Base-by-base conservation (phyloP, 2,888 invertebrate genomes). In the Blomia tropicalis region DNA sequence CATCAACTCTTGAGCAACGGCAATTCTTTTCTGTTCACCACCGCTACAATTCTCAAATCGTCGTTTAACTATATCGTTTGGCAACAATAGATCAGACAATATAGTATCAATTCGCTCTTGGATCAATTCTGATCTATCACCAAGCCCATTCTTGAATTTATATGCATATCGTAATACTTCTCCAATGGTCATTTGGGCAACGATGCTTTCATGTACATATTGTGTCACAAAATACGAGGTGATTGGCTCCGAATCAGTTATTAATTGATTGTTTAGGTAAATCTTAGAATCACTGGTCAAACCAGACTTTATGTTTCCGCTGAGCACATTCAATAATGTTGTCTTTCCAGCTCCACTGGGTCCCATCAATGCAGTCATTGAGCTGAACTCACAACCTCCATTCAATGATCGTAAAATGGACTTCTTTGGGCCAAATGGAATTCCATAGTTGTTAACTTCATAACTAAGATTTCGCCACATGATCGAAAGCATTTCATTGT, bases 281-380 rank as follows among this genome's bases (percentile, higher is more conserved):
- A 56, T 36, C 23, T 56, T 30, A 14, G 56, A 56, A 23, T 56
- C 27, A 14, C 2, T 19, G 2, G 32, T 29, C 2, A 56, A 14
- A 30, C 56, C 56, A 17, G 19, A 30, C 23, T 23, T 2, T 22
- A 30, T 19, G 14, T 14, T 56, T 4, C 56, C 56, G 23, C 29
- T 56, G 25, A 56, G 56, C 14, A 27, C 25, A 36, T 56, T 56
- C n/a, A 56, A 36, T 31, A 56, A 22, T 3, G 56, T 56, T 30
- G 56, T 56, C 23, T 56, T 56, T 14, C 56, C 56, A 1, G 56
- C 56, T 19, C 56, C 56, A 56, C 56, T 56, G 11, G 56, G 56
- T 14, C 56, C 56, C 27, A 56, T 2, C 3, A 56, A 36, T 36
- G 30, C 56, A 36, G 25, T 56, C 17, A 56, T 19, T 11, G n/a